phyloP scores from a whole-genome alignment of 2,797 vertebrate species.

The Enteromius treurensis region DNA sequence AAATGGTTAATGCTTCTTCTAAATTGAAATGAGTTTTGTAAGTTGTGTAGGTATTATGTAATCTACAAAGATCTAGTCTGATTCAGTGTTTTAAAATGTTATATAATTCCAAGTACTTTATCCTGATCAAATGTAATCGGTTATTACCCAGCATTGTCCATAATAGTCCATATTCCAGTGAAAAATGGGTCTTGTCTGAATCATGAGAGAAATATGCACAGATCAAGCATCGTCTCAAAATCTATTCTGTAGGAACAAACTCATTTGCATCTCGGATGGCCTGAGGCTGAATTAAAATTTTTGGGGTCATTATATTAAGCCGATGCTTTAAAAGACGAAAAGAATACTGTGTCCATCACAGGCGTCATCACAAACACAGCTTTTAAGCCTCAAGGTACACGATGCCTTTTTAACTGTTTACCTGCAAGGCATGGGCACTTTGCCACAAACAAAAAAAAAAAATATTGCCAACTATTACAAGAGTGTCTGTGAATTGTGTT shows the following conservation, averaged over 20 bases:
- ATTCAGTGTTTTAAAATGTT: background rate
- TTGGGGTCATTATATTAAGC: background rate
- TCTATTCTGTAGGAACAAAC: background rate
- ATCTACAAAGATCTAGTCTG: background rate
- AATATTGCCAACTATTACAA: background rate
- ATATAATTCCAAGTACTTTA: background rate
- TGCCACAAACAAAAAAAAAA: background rate
- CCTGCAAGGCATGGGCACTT: background rate
- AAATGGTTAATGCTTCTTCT: background rate
- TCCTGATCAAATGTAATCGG: background rate
- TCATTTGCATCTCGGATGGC: background rate
- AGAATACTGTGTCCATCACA: background rate
- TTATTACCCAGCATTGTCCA: background rate
- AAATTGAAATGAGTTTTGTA: background rate
- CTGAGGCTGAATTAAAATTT: background rate
- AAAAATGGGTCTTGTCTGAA: background rate
- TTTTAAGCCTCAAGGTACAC: background rate
- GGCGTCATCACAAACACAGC: background rate
- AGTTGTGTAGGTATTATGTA: background rate
- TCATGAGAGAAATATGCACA: background rate
- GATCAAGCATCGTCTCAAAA: background rate
- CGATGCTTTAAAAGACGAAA: background rate
- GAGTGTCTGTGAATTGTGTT: constrained; percentile 29
- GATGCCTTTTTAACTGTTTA: background rate
- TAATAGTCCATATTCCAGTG: background rate